phyloP scores from a whole-genome alignment of 2,113 vertebrate genomes.

The Microcebus griseorufus region DNA sequence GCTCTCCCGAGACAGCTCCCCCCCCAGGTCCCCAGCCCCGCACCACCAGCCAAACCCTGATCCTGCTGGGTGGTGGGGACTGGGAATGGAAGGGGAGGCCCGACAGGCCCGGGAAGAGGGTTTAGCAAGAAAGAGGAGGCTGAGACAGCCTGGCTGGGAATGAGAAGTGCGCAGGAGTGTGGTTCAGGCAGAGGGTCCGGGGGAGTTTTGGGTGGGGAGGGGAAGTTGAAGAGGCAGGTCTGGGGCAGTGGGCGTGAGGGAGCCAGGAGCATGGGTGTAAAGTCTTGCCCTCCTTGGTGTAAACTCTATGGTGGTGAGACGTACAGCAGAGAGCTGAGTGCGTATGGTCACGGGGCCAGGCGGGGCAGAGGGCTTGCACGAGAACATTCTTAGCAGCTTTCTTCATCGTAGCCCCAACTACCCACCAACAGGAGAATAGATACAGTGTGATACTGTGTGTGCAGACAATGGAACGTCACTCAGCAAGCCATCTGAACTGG shows the following conservation, averaged over 20 bases:
- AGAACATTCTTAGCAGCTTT: background rate
- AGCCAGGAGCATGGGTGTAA: rapidly evolving
- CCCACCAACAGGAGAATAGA: background rate
- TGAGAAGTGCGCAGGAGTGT: background rate
- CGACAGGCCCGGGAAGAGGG: background rate
- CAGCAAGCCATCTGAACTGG: rapidly evolving
- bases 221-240: background rate
- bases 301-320: no score
- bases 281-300: background rate
- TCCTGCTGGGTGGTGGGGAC: background rate
- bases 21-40: background rate
- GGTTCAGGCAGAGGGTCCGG: background rate
- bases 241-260: background rate
- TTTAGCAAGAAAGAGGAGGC: background rate
- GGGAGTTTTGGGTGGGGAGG: no score
- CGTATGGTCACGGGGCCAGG: rapidly evolving
- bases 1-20: background rate
- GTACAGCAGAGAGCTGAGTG: background rate
- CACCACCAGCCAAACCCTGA: background rate
- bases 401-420: rapidly evolving
- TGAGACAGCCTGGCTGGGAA: background rate
- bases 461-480: rapidly evolving
- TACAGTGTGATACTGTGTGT: rapidly evolving
- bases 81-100: background rate
- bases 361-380: rapidly evolving